Evolutionary conservation across 2,888 invertebrate genomes (phyloP), one percentile per base, ranked within the genome.

Genomic region (Tyria jacobaeae): DNA sequence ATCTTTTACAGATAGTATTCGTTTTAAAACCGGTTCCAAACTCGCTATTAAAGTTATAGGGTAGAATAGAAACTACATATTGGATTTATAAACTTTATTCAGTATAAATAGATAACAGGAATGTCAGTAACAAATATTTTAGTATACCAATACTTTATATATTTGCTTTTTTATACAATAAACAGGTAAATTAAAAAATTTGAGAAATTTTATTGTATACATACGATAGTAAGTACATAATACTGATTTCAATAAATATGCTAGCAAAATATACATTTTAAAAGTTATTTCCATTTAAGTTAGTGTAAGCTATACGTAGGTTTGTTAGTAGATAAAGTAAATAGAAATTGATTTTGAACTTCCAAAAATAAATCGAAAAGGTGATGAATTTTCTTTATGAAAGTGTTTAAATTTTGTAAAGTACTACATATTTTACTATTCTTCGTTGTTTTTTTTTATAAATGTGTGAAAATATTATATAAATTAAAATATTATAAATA

Each of bases 21-120:
- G n/a, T 39, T 39, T 39, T 6, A 39, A n/a, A n/a, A n/a, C n/a
- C n/a, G n/a, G n/a, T 39, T n/a, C 37, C 37, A 37, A 12, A 0
- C 14, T 12, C 2, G 9, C 10, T 10, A n/a, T n/a, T n/a, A 41
- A 44, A 9, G 1, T 21, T 12, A 44, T 10, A 1, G 21, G 15
- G 10, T 21, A 14, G 1, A 14, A 50, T 39, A 21, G 24, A 51
- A 34, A 58, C 34, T 2, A 5, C 6, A 17, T 35, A 7, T 10
- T 60, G 3, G 12, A 1, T 12, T 5, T 37, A 68, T 66, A 68
- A 74, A 64, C 57, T 67, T 68, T 76, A 72, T 66, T 76, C 7
- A 54, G 63, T 64, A 60, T 21, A 76, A 66, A 70, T 57, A 74
- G 15, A 62, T 62, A 74, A 76, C 70, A 76, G 68, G 72, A 76